A percentile compares a stretch with the other conserved stretches of the same genome.
Evolutionary conservation across 1,140 invertebrate genomes (phyloP).

Genomic region (Polypedilum pembai): DNA sequence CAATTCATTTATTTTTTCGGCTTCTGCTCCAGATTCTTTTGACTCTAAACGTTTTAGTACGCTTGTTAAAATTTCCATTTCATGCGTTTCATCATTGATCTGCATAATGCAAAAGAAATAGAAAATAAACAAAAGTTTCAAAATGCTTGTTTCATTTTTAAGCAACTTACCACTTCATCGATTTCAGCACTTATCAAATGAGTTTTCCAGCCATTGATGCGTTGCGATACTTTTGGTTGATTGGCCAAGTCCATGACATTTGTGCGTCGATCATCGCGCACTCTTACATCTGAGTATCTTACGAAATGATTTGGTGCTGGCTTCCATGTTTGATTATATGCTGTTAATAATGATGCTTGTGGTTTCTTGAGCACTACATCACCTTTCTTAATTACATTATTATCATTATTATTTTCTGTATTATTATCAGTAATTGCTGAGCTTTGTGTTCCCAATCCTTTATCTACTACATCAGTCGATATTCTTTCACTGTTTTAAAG

Average conservation of each 20-base stretch:
- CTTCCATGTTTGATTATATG: conserved; percentile 48
- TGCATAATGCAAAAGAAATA: conserved; percentile 35
- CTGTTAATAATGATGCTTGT: conserved; percentile 32
- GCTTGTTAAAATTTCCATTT: conserved; percentile 55
- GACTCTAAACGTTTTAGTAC: conserved; percentile 60
- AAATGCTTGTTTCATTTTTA: conserved; percentile 29
- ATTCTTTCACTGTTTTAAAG: not conserved
- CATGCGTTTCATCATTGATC: conserved; percentile 52
- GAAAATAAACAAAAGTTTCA: conserved; percentile 35
- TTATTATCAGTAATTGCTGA: not conserved
- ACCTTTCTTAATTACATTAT: not conserved
- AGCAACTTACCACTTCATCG: conserved; percentile 73
- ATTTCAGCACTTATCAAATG: conserved; percentile 86
- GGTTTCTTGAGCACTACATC: conserved; percentile 9
- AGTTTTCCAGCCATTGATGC: conserved; percentile 92
- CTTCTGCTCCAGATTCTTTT: conserved; percentile 54
- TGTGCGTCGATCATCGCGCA: conserved; percentile 72
- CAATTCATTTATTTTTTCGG: conserved; percentile 66
- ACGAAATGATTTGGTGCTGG: conserved; percentile 71
- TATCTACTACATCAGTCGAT: not conserved
- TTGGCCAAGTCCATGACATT: conserved; percentile 82
- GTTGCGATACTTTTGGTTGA: conserved; percentile 78
- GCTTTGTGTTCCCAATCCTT: not conserved
- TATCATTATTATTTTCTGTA: not conserved
- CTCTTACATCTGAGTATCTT: conserved; percentile 78